Conservation (phyloP, 2,888 invertebrate genomes). For the Callyntrura guangdongensis region DNA sequence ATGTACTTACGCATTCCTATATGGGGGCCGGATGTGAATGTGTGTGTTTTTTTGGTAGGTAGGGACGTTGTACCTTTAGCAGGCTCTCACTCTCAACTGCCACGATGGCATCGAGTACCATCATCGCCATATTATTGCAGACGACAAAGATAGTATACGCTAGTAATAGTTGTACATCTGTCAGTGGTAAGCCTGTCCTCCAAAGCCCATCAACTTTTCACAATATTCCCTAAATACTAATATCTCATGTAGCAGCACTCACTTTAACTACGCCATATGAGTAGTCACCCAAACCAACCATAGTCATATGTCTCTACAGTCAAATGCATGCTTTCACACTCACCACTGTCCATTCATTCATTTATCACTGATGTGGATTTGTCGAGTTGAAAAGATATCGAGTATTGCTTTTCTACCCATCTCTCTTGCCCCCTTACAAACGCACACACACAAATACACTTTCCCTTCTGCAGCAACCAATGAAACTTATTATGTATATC, state of each 20-base stretch:
- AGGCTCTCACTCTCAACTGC: neutral
- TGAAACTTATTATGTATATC: conserved; percentile 32
- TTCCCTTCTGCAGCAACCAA: too few species aligned
- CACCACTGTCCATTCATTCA: conserved; percentile 70
- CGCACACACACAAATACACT: neutral
- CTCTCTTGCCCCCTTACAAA: neutral
- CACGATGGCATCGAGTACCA: conserved; percentile 22
- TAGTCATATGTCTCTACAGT: conserved; percentile 59
- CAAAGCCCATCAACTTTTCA: conserved; percentile 84
- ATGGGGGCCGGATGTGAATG: neutral
- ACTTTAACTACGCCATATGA: conserved; percentile 59
- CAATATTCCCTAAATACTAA: conserved; percentile 84
- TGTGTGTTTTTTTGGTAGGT: neutral
- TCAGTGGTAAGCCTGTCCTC: conserved; percentile 74
- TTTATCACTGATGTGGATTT: conserved; percentile 75
- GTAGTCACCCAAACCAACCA: conserved; percentile 62
- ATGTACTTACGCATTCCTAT: neutral
- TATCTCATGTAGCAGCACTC: conserved; percentile 83
- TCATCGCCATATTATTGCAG: neutral
- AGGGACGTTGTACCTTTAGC: neutral
- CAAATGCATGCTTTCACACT: conserved; percentile 32
- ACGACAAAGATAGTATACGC: conserved; percentile 12
- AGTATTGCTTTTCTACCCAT: neutral
- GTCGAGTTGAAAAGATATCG: conserved; percentile 44
- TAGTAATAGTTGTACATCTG: conserved; percentile 61